phyloP scores from a whole-genome alignment of 53 echinoderm and acorn worm species.

The Henricia sp. region DNA sequence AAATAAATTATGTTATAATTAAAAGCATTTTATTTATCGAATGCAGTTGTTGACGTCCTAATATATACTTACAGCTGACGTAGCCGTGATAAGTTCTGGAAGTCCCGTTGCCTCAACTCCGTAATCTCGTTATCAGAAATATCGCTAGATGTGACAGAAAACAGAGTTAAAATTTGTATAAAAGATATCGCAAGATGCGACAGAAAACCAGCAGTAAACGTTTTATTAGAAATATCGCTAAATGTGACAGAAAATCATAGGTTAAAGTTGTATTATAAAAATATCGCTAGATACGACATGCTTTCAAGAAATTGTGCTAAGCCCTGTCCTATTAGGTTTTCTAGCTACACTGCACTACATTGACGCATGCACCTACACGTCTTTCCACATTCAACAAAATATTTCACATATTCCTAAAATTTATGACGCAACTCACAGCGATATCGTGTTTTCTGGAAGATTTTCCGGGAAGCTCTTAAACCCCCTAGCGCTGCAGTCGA shows the following conservation, averaged over 20 bases:
- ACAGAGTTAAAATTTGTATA: background rate
- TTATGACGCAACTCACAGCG: constrained; percentile 60
- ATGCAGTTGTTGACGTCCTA: too few species aligned
- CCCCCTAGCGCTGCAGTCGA: constrained; percentile 45
- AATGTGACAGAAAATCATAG: too few species aligned
- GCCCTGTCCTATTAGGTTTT: too few species aligned
- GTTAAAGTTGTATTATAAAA: too few species aligned
- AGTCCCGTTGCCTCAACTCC: constrained; percentile 42
- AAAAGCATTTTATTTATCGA: too few species aligned
- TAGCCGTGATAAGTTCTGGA: constrained; percentile 53
- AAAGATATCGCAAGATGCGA: too few species aligned
- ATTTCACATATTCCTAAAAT: background rate
- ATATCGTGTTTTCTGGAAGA: constrained; percentile 67
- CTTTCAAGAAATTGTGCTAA: too few species aligned
- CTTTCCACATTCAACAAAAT: background rate
- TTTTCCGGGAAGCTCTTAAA: constrained; percentile 51
- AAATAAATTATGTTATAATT: too few species aligned
- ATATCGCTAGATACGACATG: background rate
- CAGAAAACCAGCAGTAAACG: background rate
- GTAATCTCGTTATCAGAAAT: constrained; percentile 71
- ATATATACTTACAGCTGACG: constrained; percentile 74
- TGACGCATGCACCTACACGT: too few species aligned
- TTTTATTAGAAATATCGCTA: background rate
- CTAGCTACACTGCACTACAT: too few species aligned
- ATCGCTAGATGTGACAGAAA: constrained; percentile 51